These are phyloP conservation scores for Telmatherina bonti DNA, from an alignment of 2,797 vertebrate species.

Conservation along the genomic window DNA sequence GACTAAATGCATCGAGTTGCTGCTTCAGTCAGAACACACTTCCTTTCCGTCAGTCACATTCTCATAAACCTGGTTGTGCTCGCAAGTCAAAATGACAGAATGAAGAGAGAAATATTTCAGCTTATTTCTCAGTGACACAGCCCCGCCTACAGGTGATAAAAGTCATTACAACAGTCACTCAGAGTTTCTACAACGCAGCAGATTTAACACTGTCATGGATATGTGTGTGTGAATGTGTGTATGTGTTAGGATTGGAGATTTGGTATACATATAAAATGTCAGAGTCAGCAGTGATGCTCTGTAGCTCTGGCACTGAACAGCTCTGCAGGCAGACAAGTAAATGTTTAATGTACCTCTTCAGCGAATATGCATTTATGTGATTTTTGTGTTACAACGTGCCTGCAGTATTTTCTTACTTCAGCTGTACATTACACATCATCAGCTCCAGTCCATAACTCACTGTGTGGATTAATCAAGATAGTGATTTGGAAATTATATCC, in stretches of 20 bases:
- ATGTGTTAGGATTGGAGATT: background rate
- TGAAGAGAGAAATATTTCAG: background rate
- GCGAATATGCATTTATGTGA: background rate
- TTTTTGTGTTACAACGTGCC: background rate
- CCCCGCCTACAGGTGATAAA: slow-evolving; percentile 44
- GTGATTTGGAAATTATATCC: background rate
- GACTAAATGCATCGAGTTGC: no score
- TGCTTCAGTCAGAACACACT: background rate
- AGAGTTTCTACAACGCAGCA: background rate
- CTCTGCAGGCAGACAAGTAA: background rate
- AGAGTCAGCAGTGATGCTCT: slow-evolving; percentile 3
- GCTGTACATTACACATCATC: background rate
- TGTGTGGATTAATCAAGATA: background rate
- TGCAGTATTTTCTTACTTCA: background rate
- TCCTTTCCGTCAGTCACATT: background rate
- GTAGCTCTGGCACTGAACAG: background rate
- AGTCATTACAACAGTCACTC: background rate
- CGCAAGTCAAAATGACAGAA: slow-evolving; percentile 8
- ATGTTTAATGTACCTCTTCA: background rate
- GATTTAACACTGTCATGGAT: background rate
- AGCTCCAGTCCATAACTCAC: background rate
- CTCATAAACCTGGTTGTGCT: background rate
- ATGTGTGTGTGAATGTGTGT: background rate
- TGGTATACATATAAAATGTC: background rate
- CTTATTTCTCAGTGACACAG: slow-evolving; percentile 33